Evolutionary conservation across 1,140 invertebrate species (phyloP).

Genomic region (Brachionus plicatilis): DNA sequence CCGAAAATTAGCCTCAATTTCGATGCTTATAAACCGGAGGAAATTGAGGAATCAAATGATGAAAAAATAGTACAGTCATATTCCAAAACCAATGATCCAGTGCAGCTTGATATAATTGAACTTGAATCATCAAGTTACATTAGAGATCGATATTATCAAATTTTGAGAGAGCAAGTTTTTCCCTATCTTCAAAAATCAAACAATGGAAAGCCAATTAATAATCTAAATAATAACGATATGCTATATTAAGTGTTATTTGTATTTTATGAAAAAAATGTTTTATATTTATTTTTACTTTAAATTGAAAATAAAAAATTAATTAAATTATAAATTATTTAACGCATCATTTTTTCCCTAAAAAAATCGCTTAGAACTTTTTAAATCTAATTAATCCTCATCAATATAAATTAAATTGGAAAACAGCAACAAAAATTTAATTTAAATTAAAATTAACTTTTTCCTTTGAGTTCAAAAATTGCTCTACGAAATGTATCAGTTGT

Average conservation of each 20-base stretch:
- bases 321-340: no score
- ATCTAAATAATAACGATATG: constrained; percentile 32
- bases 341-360: no score
- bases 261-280: not conserved
- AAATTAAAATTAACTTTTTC: no score
- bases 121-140: constrained; percentile 15
- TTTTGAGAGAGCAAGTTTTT: constrained; percentile 36
- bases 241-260: constrained; percentile 10
- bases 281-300: not conserved
- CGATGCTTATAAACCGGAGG: not conserved
- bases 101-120: not conserved
- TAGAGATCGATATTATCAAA: constrained; percentile 39
- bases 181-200: constrained; percentile 21
- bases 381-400: no score
- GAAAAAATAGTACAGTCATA: not conserved
- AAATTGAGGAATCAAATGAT: not conserved
- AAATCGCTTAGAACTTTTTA: no score
- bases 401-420: no score
- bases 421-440: no score
- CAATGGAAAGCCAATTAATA: not conserved
- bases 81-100: not conserved
- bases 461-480: no score
- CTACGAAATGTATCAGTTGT: no score
- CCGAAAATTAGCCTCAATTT: not conserved
- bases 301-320: not conserved